A percentile compares a stretch with the other conserved stretches of the same genome.
Conservation (phyloP, 2,797 vertebrate species). For the Urosaurus nigricauda region DNA sequence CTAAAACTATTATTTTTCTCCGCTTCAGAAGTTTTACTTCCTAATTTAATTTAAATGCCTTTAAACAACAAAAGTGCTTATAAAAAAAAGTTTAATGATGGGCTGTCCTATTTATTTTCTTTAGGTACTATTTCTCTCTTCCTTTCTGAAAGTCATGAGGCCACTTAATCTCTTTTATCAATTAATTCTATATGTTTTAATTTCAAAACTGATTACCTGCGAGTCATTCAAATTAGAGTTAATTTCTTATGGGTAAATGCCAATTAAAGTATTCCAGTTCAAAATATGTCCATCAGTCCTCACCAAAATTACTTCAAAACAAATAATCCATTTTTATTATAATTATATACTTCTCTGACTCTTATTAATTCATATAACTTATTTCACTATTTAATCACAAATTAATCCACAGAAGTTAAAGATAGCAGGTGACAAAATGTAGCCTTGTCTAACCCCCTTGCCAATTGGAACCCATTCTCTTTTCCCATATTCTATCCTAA, state of each 20-base stretch:
- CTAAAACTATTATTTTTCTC: constrained; percentile 30
- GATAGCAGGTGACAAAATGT: too few species aligned
- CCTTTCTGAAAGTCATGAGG: background rate
- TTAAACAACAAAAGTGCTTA: constrained; percentile 4
- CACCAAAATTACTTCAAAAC: constrained; percentile 15
- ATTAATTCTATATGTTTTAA: constrained; percentile 38
- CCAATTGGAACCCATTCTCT: too few species aligned
- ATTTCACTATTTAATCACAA: background rate
- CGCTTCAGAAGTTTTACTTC: constrained; percentile 29
- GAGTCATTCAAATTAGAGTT: constrained; percentile 24
- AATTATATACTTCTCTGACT: constrained; percentile 20
- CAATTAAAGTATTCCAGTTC: constrained; percentile 26
- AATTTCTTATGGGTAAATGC: constrained; percentile 21
- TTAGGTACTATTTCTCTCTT: background rate
- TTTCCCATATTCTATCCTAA: too few species aligned
- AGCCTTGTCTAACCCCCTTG: too few species aligned
- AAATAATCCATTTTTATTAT: constrained; percentile 26
- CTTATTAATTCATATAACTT: constrained; percentile 21
- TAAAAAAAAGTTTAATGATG: background rate
- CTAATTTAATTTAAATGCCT: constrained; percentile 7
- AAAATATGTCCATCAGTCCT: constrained; percentile 16
- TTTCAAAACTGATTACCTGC: constrained; percentile 19
- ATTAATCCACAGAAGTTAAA: constrained; percentile 10
- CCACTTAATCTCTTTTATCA: background rate
- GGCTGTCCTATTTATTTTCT: background rate